Conservation (phyloP, 2,113 vertebrate genomes). For the Uria aalge region DNA sequence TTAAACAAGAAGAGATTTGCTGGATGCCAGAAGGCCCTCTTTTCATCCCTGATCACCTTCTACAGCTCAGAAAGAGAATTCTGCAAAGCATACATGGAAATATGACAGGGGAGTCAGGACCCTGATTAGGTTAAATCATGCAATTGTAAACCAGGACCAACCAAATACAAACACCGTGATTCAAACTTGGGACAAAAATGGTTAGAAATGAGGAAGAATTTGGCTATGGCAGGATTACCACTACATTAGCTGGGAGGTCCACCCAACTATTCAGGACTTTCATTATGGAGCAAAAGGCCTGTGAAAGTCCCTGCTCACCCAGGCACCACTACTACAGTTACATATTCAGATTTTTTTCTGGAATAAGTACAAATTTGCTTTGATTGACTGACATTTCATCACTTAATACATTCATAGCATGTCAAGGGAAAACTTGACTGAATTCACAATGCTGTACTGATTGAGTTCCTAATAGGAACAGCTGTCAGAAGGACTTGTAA, state of each 20-base stretch:
- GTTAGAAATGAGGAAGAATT: not conserved
- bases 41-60: not conserved
- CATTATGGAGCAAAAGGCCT: not conserved
- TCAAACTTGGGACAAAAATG: not conserved
- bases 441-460: slow-evolving; percentile 34
- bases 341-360: slow-evolving; percentile 31
- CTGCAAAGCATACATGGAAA: not conserved
- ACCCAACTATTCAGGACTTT: not conserved
- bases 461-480: slow-evolving; percentile 51
- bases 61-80: not conserved
- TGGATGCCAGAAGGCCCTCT: not conserved
- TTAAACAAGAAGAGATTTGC: not conserved
- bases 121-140: not conserved
- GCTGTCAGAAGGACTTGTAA: slow-evolving; percentile 27
- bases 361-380: slow-evolving; percentile 38
- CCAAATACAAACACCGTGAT: not conserved
- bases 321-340: not conserved
- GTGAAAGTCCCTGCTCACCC: not conserved
- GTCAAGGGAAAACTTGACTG: slow-evolving; percentile 38
- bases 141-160: not conserved
- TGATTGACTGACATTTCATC: slow-evolving; percentile 43
- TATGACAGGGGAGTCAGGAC: not conserved
- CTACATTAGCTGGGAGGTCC: not conserved
- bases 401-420: slow-evolving; percentile 40
- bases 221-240: not conserved